Conservation (phyloP, 2,888 invertebrate genomes). For the Leucania comma region DNA sequence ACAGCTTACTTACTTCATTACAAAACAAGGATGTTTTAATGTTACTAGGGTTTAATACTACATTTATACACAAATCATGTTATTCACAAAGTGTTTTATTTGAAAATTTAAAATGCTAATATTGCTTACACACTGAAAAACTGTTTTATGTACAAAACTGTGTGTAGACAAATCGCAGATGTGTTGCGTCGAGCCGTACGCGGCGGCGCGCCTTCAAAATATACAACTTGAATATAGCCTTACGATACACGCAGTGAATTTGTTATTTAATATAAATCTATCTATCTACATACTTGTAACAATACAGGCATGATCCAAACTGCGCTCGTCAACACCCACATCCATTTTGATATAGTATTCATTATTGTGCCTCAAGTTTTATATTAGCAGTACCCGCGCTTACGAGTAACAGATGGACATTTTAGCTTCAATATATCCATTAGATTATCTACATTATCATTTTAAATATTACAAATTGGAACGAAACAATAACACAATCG, state of each 20-base stretch:
- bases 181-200: slow-evolving; percentile 37
- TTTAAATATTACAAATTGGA: slow-evolving; percentile 3
- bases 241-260: slow-evolving; percentile 71
- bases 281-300: slow-evolving; percentile 64
- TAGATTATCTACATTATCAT: neutral
- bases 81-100: slow-evolving; percentile 85
- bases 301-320: slow-evolving; percentile 64
- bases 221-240: slow-evolving; percentile 66
- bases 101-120: slow-evolving; percentile 85
- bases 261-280: slow-evolving; percentile 76
- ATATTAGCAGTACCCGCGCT: slow-evolving; percentile 20
- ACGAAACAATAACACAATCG: slow-evolving; percentile 1
- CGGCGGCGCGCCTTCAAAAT: slow-evolving; percentile 62
- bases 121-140: slow-evolving; percentile 85
- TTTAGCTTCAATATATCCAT: slow-evolving; percentile 24
- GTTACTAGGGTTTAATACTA: slow-evolving; percentile 1
- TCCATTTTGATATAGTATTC: slow-evolving; percentile 36
- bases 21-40: too few species aligned
- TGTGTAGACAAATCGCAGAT: slow-evolving; percentile 58
- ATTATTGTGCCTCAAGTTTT: slow-evolving; percentile 37
- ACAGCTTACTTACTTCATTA: too few species aligned
- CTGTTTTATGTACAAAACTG: slow-evolving; percentile 73
- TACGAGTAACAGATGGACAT: slow-evolving; percentile 16
- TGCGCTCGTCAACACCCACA: slow-evolving; percentile 53
- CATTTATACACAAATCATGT: slow-evolving; percentile 65